phyloP scores from a whole-genome alignment of 2,113 vertebrate genomes.

The Erpornis zantholeuca region DNA sequence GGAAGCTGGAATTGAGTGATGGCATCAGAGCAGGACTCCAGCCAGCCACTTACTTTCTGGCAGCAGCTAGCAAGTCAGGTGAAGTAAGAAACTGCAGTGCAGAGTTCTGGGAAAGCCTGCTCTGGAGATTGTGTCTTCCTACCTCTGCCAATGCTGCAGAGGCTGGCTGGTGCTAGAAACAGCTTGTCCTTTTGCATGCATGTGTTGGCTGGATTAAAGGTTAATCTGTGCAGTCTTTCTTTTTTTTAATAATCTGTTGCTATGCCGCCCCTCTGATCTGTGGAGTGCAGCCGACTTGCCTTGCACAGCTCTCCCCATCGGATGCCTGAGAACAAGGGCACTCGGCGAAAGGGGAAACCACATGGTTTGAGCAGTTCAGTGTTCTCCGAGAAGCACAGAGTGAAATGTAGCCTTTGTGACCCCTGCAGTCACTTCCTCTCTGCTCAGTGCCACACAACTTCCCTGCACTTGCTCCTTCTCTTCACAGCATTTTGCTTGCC shows the following conservation, averaged over 20 bases:
- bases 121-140: neutral
- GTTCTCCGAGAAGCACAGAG: neutral
- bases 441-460: neutral
- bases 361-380: fast-evolving
- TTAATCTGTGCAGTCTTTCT: neutral
- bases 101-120: slow-evolving; percentile 8
- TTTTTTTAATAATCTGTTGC: neutral
- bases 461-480: neutral
- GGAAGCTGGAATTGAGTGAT: neutral
- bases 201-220: slow-evolving; percentile 34
- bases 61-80: neutral
- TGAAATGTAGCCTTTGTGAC: neutral
- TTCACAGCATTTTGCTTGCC: neutral
- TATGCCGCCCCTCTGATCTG: fast-evolving
- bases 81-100: slow-evolving; percentile 44
- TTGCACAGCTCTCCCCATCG: neutral
- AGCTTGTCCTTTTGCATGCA: neutral
- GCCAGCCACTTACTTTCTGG: slow-evolving; percentile 7
- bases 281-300: neutral
- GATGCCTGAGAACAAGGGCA: neutral
- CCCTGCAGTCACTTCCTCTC: neutral
- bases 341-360: neutral
- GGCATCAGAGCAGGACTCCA: neutral
- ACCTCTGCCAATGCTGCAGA: slow-evolving; percentile 38
- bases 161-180: neutral